Evolutionary conservation across 2,888 invertebrate genomes (phyloP).

Genomic region (Watsonalla binaria): DNA sequence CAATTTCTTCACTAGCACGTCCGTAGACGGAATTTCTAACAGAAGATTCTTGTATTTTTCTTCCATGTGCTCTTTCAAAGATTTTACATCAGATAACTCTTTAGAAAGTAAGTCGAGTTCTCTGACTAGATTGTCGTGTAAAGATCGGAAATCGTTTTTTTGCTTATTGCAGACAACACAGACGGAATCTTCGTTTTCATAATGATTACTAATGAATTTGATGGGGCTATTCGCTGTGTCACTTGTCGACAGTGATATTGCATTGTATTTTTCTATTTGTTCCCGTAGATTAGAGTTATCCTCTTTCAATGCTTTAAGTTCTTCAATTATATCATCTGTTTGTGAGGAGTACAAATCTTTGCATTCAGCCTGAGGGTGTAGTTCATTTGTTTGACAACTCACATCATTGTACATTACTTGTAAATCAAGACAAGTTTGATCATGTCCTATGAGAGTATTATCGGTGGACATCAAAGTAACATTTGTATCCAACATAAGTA

Average conservation of each 20-base stretch:
- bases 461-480: constrained; percentile 55
- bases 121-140: constrained; percentile 19
- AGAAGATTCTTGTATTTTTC: constrained; percentile 44
- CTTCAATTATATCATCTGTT: constrained; percentile 31
- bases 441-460: constrained; percentile 51
- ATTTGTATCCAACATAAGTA: constrained; percentile 69
- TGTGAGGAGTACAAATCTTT: constrained; percentile 14
- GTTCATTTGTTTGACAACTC: constrained; percentile 40
- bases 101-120: constrained; percentile 32
- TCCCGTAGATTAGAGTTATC: constrained; percentile 45
- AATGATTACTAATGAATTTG: constrained; percentile 17
- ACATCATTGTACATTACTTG: constrained; percentile 47
- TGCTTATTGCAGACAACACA: constrained; percentile 28
- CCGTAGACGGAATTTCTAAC: constrained; percentile 45
- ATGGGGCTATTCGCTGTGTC: constrained; percentile 37
- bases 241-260: constrained; percentile 15
- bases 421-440: constrained; percentile 58
- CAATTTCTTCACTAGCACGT: constrained; percentile 44
- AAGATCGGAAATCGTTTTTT: constrained; percentile 14
- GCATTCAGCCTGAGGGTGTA: constrained; percentile 15
- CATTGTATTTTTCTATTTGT: constrained; percentile 25
- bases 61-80: constrained; percentile 41
- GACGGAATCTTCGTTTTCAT: constrained; percentile 4
- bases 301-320: constrained; percentile 32
- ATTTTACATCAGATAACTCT: constrained; percentile 31